phyloP scores from a whole-genome alignment of 2,113 vertebrate species.

The Ivindomyrus marchei region DNA sequence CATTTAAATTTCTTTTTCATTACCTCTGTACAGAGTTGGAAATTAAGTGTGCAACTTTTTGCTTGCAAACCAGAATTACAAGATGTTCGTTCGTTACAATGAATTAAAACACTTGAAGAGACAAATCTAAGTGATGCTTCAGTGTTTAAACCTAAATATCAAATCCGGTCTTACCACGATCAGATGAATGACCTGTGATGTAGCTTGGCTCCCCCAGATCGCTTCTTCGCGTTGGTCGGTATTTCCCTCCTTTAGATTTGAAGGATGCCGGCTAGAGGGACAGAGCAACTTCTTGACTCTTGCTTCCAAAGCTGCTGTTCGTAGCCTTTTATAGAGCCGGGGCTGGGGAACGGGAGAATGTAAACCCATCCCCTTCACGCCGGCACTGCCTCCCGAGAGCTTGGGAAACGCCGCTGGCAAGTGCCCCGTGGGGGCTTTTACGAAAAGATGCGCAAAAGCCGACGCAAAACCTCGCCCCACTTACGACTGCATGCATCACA shows the following conservation, averaged over 20 bases:
- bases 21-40: background rate
- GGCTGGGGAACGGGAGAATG: conserved; percentile 33
- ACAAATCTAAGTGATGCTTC: background rate
- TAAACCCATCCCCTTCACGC: conserved; percentile 30
- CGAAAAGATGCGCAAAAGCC: conserved; percentile 29
- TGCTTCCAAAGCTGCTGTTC: conserved; percentile 33
- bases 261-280: conserved; percentile 30
- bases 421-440: conserved; percentile 22
- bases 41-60: background rate
- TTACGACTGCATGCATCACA: background rate
- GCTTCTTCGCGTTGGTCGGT: conserved; percentile 11
- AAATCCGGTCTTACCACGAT: conserved; percentile 62
- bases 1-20: background rate
- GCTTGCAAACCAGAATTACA: background rate
- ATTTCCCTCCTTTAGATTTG: conserved; percentile 33
- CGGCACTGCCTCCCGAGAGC: conserved; percentile 35
- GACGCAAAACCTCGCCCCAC: conserved; percentile 29
- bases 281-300: conserved; percentile 36
- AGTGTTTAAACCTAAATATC: background rate
- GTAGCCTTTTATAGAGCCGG: conserved; percentile 65
- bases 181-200: conserved; percentile 13
- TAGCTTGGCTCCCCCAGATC: conserved; percentile 18
- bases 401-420: conserved; percentile 48
- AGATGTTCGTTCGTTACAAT: background rate
- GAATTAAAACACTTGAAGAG: background rate